Evolutionary conservation across 2,888 invertebrate species (phyloP).

Genomic region (Papilio protenor): DNA sequence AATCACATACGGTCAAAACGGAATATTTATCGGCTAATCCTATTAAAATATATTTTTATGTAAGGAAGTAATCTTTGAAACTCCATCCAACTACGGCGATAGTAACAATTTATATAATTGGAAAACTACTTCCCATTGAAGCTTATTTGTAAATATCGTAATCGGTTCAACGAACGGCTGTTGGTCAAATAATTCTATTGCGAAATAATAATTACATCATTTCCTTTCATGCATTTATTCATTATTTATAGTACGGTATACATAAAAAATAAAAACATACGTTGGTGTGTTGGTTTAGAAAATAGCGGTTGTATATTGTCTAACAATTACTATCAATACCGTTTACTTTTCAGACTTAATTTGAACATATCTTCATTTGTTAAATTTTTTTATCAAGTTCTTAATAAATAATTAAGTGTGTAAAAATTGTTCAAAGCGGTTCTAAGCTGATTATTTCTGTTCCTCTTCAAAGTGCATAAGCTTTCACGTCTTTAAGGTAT

Average conservation of each 20-base stretch:
- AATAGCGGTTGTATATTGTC: not conserved
- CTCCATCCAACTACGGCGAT: not conserved
- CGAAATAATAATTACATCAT: not conserved
- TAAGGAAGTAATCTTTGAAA: not conserved
- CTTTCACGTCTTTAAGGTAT: not conserved
- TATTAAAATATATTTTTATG: not conserved
- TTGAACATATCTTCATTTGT: not conserved
- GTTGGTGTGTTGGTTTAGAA: not conserved
- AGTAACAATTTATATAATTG: not conserved
- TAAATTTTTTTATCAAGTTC: not conserved
- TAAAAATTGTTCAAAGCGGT: not conserved
- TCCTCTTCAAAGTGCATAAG: not conserved
- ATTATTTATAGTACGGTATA: not conserved
- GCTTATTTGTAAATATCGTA: not conserved
- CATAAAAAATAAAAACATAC: not conserved
- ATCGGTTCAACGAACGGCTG: not conserved
- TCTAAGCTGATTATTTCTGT: not conserved
- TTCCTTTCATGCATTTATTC: not conserved
- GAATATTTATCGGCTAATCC: not conserved
- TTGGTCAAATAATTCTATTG: not conserved
- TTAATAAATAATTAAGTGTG: not conserved
- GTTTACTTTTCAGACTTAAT: not conserved
- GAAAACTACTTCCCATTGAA: slow-evolving; percentile 5
- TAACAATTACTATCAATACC: not conserved
- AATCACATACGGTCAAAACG: too few relatives aligned